A percentile compares a stretch with the other conserved stretches of the same genome.
Conservation (phyloP, 2,113 vertebrate genomes). For the Phodopus roborovskii region DNA sequence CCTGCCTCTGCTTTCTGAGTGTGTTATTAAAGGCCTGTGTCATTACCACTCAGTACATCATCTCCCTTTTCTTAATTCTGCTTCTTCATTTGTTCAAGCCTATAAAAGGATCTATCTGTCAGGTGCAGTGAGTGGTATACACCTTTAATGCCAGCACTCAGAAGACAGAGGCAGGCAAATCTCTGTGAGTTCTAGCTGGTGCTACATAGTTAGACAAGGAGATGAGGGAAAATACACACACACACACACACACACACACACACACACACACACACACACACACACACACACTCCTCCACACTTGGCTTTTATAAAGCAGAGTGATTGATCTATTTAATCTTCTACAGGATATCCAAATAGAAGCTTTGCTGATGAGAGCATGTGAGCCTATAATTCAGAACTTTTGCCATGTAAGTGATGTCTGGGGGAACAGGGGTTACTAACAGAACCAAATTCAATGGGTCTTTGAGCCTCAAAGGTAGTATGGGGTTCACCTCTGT, state of each 20-base stretch:
- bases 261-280: background rate
- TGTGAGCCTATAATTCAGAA: conserved; percentile 96
- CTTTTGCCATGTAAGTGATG: conserved; percentile 91
- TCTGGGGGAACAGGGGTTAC: background rate
- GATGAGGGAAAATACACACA: background rate
- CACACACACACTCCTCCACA: too few species aligned
- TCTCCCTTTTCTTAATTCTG: conserved; percentile 16
- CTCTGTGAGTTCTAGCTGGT: background rate
- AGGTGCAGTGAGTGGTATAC: background rate
- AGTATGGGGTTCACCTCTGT: background rate
- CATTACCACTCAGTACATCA: background rate
- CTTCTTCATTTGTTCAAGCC: background rate
- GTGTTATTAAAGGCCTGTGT: background rate
- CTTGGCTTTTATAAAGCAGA: conserved; percentile 31
- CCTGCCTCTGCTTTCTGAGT: background rate
- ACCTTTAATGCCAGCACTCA: background rate
- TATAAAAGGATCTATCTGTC: background rate
- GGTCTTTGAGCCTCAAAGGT: background rate
- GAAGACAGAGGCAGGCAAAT: background rate
- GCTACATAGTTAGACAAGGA: background rate
- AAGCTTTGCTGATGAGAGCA: conserved; percentile 97
- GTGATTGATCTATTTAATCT: conserved; percentile 53
- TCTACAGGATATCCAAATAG: conserved; percentile 96
- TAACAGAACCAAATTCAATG: background rate
- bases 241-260: too few species aligned